These are phyloP conservation scores for Plagodis dolabraria DNA, from an alignment of 2,888 invertebrate genomes.

Conservation along the genomic window DNA sequence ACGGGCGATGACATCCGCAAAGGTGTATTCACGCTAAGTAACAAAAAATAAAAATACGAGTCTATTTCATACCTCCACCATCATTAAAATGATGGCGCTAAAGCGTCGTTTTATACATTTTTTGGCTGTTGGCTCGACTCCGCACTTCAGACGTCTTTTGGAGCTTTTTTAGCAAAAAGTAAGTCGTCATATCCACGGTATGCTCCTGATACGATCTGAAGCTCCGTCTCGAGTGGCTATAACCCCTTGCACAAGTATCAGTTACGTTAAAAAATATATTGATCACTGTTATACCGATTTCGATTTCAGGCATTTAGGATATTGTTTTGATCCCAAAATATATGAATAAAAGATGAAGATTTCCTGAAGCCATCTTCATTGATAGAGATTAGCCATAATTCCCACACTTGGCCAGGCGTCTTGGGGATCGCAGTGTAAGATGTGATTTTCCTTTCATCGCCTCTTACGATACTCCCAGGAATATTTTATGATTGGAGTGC, in stretches of 20 bases:
- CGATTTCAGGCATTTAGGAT: neutral
- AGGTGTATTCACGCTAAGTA: conserved; percentile 19
- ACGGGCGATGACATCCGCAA: conserved; percentile 15
- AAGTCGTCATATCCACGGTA: conserved; percentile 69
- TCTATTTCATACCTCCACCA: conserved; percentile 42
- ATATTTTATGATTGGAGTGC: no score
- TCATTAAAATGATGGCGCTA: conserved; percentile 55
- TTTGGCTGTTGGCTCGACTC: conserved; percentile 57
- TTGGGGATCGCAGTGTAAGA: no score
- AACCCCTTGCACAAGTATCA: conserved; percentile 55
- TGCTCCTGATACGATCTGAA: conserved; percentile 65
- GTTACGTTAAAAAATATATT: conserved; percentile 40
- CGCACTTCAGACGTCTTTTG: conserved; percentile 73
- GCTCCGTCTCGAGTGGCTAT: conserved; percentile 65
- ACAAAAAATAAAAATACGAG: conserved; percentile 42
- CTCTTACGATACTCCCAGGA: no score
- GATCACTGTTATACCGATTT: conserved; percentile 34
- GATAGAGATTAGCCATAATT: no score
- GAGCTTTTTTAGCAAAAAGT: conserved; percentile 65
- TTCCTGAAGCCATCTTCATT: no score
- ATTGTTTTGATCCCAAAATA: no score
- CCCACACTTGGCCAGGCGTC: no score
- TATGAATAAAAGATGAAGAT: no score
- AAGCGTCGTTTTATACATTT: conserved; percentile 63
- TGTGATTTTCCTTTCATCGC: no score